A percentile compares a stretch with the other conserved stretches of the same genome.
Conservation (phyloP, 2,113 vertebrate species). For the Neomonachus schauinslandi region DNA sequence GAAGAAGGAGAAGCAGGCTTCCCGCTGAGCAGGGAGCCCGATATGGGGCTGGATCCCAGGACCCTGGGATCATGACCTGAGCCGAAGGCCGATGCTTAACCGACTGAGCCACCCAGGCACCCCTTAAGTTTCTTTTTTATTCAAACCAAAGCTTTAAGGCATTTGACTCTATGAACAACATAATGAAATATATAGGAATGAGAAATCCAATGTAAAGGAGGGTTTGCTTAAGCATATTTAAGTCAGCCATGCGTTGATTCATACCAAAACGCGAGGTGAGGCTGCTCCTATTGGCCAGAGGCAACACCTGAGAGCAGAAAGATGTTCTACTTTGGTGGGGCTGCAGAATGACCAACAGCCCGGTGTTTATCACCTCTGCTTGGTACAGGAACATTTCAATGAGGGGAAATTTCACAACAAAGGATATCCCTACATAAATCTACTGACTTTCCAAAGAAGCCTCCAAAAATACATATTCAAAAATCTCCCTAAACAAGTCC, state of each 20-base stretch:
- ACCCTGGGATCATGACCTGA: background rate
- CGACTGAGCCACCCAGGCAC: background rate
- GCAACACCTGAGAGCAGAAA: background rate
- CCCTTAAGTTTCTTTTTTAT: constrained; percentile 8
- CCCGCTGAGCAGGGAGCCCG: background rate
- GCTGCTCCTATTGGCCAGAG: background rate
- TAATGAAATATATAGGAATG: background rate
- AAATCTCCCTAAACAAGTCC: background rate
- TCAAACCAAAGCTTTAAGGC: constrained; percentile 38
- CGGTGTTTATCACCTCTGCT: background rate
- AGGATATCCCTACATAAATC: background rate
- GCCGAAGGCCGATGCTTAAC: background rate
- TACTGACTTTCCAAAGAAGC: background rate
- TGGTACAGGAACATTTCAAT: background rate
- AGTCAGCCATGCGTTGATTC: background rate
- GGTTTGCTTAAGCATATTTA: background rate
- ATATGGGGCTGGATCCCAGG: background rate
- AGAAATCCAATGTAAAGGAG: background rate
- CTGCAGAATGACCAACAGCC: background rate
- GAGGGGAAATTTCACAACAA: background rate
- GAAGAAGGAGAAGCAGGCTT: background rate
- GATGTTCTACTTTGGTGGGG: background rate
- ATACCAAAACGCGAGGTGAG: background rate
- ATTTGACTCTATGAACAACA: background rate
- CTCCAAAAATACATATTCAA: background rate